phyloP scores from a whole-genome alignment of 2,113 vertebrate genomes.

The Pogonocichla stellata region DNA sequence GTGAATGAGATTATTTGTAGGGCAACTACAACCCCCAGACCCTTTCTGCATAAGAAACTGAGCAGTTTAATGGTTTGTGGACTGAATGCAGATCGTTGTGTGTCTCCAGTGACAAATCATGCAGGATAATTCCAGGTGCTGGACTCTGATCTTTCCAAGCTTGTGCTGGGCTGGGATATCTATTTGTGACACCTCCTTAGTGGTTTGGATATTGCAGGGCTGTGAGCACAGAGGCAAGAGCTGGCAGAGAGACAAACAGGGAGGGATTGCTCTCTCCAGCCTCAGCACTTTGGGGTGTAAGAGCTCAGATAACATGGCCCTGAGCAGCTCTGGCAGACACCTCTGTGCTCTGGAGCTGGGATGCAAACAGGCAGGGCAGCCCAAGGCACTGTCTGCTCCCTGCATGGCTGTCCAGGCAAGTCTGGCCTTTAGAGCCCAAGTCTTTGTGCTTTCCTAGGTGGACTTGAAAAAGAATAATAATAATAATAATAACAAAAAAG shows the following conservation, averaged over 20 bases:
- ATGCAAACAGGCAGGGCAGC: not conserved
- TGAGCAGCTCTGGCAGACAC: not conserved
- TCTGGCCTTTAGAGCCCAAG: not conserved
- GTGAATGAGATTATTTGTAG: not conserved
- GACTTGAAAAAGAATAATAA: not conserved
- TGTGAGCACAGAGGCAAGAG: not conserved
- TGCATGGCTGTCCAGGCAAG: not conserved
- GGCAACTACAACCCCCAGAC: not conserved
- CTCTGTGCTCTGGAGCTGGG: not conserved
- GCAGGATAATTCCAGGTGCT: not conserved
- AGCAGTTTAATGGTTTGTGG: not conserved
- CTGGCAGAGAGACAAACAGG: not conserved
- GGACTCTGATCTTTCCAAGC: not conserved
- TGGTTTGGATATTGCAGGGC: not conserved
- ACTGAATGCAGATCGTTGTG: not conserved
- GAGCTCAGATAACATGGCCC: not conserved
- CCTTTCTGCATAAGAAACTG: not conserved
- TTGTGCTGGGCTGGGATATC: fast-evolving
- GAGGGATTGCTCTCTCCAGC: not conserved
- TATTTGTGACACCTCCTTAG: not conserved
- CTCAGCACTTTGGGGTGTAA: not conserved
- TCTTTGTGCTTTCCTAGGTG: not conserved
- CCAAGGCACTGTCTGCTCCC: not conserved
- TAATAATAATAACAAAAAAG: not conserved
- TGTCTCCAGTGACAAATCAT: not conserved